Conservation (phyloP, 2,113 vertebrate species). For the Elephantulus edwardii region DNA sequence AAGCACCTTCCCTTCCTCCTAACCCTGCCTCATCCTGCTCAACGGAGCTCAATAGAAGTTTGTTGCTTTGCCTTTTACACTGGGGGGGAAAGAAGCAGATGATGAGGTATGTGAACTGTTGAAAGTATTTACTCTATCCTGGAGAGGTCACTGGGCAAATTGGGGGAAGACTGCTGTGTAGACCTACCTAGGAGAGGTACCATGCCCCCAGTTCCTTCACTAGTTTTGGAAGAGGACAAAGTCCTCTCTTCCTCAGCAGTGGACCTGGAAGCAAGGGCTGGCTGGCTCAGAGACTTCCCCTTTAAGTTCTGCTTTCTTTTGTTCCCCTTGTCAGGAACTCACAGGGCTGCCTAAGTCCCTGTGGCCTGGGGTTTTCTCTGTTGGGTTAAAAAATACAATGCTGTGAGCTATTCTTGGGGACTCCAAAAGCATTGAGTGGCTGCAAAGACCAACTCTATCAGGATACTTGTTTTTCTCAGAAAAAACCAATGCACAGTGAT, state of each 20-base stretch:
- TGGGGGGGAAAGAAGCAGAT: slow-evolving; percentile 40
- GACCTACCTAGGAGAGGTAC: neutral
- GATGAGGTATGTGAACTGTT: slow-evolving; percentile 67
- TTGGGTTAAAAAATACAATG: neutral
- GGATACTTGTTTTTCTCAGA: neutral
- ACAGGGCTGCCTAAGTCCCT: neutral
- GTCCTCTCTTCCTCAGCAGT: neutral
- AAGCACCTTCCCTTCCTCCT: slow-evolving; percentile 55
- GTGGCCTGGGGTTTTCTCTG: neutral
- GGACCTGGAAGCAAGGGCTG: neutral
- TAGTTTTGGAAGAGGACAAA: neutral
- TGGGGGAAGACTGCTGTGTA: rapidly evolving
- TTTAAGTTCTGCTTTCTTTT: neutral
- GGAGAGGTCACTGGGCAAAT: neutral
- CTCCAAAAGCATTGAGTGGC: rapidly evolving
- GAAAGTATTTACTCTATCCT: neutral
- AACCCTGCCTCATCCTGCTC: slow-evolving; percentile 51
- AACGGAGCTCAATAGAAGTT: neutral
- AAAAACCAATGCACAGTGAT: neutral
- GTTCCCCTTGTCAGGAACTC: neutral
- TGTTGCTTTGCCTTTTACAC: slow-evolving; percentile 52
- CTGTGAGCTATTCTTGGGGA: neutral
- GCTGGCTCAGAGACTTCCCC: neutral
- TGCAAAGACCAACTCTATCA: neutral
- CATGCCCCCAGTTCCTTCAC: neutral